phyloP scores from a whole-genome alignment of 1,140 invertebrate species.

The Drosophila orena region DNA sequence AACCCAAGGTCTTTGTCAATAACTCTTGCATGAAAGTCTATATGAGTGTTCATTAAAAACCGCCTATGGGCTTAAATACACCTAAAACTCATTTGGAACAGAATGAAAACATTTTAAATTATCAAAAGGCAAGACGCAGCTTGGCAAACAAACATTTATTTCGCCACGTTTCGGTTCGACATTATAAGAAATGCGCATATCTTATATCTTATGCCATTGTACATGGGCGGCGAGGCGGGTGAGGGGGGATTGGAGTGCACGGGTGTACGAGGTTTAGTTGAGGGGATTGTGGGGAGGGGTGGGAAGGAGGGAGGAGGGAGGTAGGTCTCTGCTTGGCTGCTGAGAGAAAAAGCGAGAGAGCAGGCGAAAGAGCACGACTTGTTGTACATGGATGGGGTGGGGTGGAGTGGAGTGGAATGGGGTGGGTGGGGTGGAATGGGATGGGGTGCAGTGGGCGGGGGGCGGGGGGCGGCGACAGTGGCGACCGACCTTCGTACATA shows the following conservation, averaged over 20 bases:
- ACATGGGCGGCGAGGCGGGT: conserved; percentile 60
- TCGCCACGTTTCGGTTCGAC: conserved; percentile 47
- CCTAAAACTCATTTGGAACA: background rate
- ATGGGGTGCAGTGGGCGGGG: conserved; percentile 21
- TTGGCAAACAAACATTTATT: conserved; percentile 69
- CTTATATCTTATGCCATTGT: conserved; percentile 76
- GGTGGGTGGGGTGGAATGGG: conserved; percentile 27
- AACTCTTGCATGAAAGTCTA: background rate
- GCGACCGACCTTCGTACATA: conserved; percentile 54
- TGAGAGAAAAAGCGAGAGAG: conserved; percentile 50
- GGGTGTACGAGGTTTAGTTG: conserved; percentile 27
- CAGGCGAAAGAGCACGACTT: conserved; percentile 64
- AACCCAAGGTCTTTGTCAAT: conserved; percentile 1
- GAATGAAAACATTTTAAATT: conserved; percentile 26
- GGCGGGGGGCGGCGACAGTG: background rate
- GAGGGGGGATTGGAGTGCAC: conserved; percentile 22
- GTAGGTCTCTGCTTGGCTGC: conserved; percentile 24
- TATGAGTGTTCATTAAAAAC: background rate
- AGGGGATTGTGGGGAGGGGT: conserved; percentile 17
- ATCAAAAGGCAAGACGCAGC: conserved; percentile 72
- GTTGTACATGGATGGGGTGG: conserved; percentile 57
- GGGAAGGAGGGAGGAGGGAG: too few species aligned
- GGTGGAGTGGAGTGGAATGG: conserved; percentile 34
- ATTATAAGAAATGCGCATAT: conserved; percentile 82
- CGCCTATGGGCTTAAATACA: background rate